phyloP scores from a whole-genome alignment of 2,113 vertebrate species.

The Petromus typicus region DNA sequence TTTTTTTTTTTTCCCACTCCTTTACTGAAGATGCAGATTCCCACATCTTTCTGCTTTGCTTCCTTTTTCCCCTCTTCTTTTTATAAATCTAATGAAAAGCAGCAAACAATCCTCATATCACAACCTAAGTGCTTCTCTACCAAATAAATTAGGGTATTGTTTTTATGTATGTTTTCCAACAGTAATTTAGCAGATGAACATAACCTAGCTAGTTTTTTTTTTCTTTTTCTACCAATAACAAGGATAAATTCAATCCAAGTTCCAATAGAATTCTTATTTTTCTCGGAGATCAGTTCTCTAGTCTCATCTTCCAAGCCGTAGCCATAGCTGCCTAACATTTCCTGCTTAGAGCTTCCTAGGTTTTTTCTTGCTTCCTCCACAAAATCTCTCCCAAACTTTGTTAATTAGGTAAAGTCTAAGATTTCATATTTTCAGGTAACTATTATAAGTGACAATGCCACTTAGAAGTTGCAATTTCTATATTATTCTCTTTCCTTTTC shows the following conservation, averaged over 20 bases:
- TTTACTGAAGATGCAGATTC: background rate
- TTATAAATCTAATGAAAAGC: background rate
- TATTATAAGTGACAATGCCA: background rate
- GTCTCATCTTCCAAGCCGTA: background rate
- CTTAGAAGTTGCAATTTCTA: too few relatives aligned
- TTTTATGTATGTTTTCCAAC: background rate
- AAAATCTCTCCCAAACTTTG: background rate
- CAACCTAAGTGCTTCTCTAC: too few relatives aligned
- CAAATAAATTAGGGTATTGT: background rate
- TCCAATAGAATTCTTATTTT: background rate
- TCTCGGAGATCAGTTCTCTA: background rate
- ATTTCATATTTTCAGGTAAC: background rate
- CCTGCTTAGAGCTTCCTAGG: background rate
- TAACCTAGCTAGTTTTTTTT: too few relatives aligned
- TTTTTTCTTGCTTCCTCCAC: background rate
- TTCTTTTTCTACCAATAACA: background rate
- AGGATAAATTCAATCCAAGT: background rate
- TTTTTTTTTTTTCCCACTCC: too few relatives aligned
- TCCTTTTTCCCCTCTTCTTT: background rate
- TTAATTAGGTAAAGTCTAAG: background rate
- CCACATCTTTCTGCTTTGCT: background rate
- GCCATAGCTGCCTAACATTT: background rate
- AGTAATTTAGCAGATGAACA: background rate
- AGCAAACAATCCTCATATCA: too few relatives aligned
- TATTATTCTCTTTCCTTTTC: background rate